These are phyloP conservation scores for Hiodon alosoides DNA, from an alignment of 2,113 vertebrate species.

Conservation along the genomic window DNA sequence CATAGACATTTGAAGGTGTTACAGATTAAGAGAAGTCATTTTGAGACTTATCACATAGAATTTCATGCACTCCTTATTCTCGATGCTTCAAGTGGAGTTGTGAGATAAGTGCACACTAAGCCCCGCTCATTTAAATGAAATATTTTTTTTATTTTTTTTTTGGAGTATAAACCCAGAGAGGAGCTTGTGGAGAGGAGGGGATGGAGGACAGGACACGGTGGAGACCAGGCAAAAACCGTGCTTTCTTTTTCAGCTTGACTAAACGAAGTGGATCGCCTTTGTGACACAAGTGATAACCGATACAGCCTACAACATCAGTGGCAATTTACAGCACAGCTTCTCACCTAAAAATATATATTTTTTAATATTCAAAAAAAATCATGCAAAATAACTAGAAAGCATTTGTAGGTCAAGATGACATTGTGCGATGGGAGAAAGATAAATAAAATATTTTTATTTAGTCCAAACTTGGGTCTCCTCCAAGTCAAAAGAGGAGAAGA, in stretches of 20 bases:
- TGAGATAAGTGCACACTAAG: slow-evolving; percentile 48
- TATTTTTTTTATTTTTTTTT: background rate
- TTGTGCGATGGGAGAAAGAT: too few relatives aligned
- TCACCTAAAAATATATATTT: too few relatives aligned
- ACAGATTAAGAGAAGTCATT: slow-evolving; percentile 41
- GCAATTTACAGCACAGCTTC: too few relatives aligned
- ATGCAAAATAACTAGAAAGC: too few relatives aligned
- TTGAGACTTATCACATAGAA: slow-evolving; percentile 44
- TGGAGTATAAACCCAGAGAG: slow-evolving; percentile 39
- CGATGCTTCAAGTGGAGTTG: slow-evolving; percentile 46
- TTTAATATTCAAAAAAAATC: too few relatives aligned
- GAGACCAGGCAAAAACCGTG: slow-evolving; percentile 25
- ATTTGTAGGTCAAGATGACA: too few relatives aligned
- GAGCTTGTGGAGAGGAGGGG: slow-evolving; percentile 9
- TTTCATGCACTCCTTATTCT: slow-evolving; percentile 48
- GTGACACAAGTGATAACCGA: too few relatives aligned
- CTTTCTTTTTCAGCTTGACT: background rate
- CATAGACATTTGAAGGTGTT: slow-evolving; percentile 47
- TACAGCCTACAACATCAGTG: too few relatives aligned
- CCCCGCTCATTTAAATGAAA: slow-evolving; percentile 52
- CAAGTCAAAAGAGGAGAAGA: too few relatives aligned
- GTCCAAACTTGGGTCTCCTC: too few relatives aligned
- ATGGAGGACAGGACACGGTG: slow-evolving; percentile 25
- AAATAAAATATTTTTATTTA: too few relatives aligned
- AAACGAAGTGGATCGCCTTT: background rate